Base-by-base conservation (phyloP, 2,113 vertebrate genomes). In the Uria aalge region DNA sequence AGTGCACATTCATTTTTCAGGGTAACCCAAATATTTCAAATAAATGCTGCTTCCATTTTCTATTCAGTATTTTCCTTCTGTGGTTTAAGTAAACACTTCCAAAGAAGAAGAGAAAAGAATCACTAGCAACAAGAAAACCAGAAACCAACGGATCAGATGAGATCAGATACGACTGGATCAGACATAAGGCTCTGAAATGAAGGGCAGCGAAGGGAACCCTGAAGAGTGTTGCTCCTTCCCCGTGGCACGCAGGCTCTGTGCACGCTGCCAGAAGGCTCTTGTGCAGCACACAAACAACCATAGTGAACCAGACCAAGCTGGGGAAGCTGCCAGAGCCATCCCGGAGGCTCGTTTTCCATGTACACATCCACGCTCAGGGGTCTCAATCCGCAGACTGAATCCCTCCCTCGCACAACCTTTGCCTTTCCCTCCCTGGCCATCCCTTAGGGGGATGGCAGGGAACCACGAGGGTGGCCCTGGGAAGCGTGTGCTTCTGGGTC, bases 391-490 rank as follows among this genome's bases (percentile, higher is more conserved):
- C 45, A 56, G 0, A 7, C 1, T 15, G 5, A 34, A 15, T 9
- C 48, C 56, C 14, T 66, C 34, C 41, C 53, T 32, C 15, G 40
- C 86, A 38, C 45, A 43, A 50, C 43, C 32, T 76, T 12, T 29
- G 15, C 57, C 67, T 63, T 77, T 50, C 32, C 40, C 55, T 67
- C 7, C 81, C 71, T 8, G 16, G 57, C 6, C 19, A 16, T 8
- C 55, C 29, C 23, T 30, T 4, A 5, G 0, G 0, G 0, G 2
- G 41, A 11, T 22, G 3, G 4, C 18, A 27, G 57, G 32, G 5
- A 15, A 2, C 24, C 5, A 14, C 0, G 1, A 34, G 52, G 27
- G 14, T 3, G 18, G 5, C 4, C 22, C 18, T 2, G 27, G 47
- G 30, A 38, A 24, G 8, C 1, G 0, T 6, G 12, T 2, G 3